Conservation (phyloP, 1,140 invertebrate species). For the Battus philenor region DNA sequence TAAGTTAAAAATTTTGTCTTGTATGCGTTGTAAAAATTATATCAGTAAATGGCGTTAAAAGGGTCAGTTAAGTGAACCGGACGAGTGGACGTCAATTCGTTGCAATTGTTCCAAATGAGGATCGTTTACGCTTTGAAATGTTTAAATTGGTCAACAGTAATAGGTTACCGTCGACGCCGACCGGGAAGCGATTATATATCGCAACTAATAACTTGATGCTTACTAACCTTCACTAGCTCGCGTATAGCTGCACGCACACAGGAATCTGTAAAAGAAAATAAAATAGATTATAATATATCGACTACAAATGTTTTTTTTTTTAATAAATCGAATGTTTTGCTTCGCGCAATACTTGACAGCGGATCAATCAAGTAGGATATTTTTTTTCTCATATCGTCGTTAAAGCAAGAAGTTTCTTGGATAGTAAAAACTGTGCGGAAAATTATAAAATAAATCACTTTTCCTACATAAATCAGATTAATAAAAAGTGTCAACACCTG, state of each 20-base stretch:
- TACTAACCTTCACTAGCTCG: constrained; percentile 7
- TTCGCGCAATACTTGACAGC: too few species aligned
- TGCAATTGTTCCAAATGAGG: constrained; percentile 14
- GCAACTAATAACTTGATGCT: neutral
- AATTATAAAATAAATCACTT: too few species aligned
- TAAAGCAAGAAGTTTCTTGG: too few species aligned
- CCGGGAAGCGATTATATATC: constrained; percentile 11
- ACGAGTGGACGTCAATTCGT: constrained; percentile 8
- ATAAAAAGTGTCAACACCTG: too few species aligned
- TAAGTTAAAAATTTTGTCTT: too few species aligned
- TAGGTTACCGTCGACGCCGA: constrained; percentile 3
- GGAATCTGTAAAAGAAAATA: constrained; percentile 4
- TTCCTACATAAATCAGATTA: too few species aligned
- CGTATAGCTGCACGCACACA: constrained; percentile 2
- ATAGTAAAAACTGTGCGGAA: too few species aligned
- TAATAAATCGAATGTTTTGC: too few species aligned
- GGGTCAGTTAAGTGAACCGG: constrained; percentile 3
- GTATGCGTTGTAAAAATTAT: constrained; percentile 13
- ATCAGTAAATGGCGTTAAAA: constrained; percentile 5
- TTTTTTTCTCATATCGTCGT: too few species aligned
- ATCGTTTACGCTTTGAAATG: constrained; percentile 13
- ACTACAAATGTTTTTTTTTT: too few species aligned
- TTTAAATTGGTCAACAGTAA: constrained; percentile 8
- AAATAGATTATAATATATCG: too few species aligned
- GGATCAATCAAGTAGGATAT: too few species aligned